Conservation (phyloP, 2,888 invertebrate genomes). For the Scaeva pyrastri region DNA sequence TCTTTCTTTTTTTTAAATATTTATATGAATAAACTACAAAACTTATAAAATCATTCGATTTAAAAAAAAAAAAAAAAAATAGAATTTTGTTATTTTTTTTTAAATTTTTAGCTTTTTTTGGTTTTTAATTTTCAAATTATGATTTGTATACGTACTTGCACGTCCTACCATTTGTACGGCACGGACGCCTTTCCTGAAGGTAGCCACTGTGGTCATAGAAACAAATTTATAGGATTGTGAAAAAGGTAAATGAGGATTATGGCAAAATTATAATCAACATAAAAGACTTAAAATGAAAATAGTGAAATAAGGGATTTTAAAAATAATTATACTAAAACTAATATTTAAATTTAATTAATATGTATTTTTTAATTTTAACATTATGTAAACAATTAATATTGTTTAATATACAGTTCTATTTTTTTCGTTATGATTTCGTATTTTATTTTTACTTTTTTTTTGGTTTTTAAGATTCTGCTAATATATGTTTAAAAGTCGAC, state of each 20-base stretch:
- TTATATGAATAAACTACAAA: slow-evolving; percentile 73
- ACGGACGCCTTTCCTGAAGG: slow-evolving; percentile 99
- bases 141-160: slow-evolving; percentile 94
- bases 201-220: slow-evolving; percentile 93
- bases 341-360: slow-evolving; percentile 43
- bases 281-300: slow-evolving; percentile 69
- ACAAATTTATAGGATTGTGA: slow-evolving; percentile 83
- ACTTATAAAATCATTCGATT: slow-evolving; percentile 77
- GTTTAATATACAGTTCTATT: background rate
- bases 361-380: slow-evolving; percentile 1
- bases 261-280: slow-evolving; percentile 72
- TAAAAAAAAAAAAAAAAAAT: slow-evolving; percentile 71
- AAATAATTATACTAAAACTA: slow-evolving; percentile 54
- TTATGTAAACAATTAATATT: background rate
- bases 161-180: slow-evolving; percentile 99
- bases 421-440: background rate
- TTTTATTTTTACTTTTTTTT: slow-evolving; percentile 31
- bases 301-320: slow-evolving; percentile 63
- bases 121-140: slow-evolving; percentile 46
- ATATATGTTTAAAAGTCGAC: slow-evolving; percentile 30
- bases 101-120: slow-evolving; percentile 39
- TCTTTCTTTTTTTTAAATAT: slow-evolving; percentile 49
- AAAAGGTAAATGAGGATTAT: slow-evolving; percentile 83
- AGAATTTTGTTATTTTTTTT: slow-evolving; percentile 38
- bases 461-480: slow-evolving; percentile 69